phyloP scores from a whole-genome alignment of 2,888 invertebrate genomes.

The Prosapia bicincta region DNA sequence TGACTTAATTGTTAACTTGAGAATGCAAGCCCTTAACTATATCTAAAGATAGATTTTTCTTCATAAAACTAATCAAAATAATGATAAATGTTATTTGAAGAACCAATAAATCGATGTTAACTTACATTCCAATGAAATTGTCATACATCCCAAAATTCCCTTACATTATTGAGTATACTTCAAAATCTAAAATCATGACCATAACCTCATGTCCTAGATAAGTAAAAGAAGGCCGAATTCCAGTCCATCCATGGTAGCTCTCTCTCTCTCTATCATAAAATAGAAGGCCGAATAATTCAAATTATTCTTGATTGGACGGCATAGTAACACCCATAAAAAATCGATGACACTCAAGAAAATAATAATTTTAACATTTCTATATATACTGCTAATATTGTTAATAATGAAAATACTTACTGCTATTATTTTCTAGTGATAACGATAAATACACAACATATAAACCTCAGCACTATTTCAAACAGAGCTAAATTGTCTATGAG shows the following conservation, averaged over 20 bases:
- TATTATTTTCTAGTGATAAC: background rate
- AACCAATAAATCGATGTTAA: background rate
- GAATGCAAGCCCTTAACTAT: background rate
- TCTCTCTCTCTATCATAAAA: background rate
- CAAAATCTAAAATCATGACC: background rate
- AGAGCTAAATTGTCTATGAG: constrained; percentile 21
- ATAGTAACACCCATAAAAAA: background rate
- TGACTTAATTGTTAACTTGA: too few relatives aligned
- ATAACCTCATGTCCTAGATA: background rate
- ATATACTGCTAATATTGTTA: background rate
- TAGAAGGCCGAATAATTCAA: background rate
- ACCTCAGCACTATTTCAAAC: background rate
- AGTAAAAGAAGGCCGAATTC: background rate
- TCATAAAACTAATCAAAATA: background rate
- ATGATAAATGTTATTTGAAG: background rate
- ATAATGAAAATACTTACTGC: background rate
- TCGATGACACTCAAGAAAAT: background rate
- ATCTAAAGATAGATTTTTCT: background rate
- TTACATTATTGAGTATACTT: background rate
- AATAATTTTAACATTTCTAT: background rate
- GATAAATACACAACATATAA: constrained; percentile 2
- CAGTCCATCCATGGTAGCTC: background rate
- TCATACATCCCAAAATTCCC: background rate
- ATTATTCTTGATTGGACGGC: background rate
- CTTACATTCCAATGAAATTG: background rate